phyloP scores from a whole-genome alignment of 2,888 invertebrate species.

The Parnassius orleans region DNA sequence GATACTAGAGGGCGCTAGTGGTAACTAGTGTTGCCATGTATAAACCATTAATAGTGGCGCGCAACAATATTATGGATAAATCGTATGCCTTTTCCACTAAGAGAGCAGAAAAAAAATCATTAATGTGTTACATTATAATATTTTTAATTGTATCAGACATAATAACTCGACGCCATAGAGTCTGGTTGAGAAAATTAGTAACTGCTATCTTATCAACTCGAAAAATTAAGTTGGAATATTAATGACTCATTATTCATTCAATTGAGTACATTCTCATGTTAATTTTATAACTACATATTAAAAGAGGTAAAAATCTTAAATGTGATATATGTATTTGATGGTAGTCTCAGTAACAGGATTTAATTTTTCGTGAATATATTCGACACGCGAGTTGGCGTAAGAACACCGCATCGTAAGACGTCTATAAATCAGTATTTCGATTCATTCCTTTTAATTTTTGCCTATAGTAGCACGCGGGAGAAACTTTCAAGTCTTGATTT shows the following conservation, averaged over 20 bases:
- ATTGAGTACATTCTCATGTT: conserved; percentile 30
- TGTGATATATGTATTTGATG: conserved; percentile 10
- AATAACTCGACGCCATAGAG: conserved; percentile 48
- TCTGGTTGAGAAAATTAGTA: conserved; percentile 46
- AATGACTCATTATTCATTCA: conserved; percentile 32
- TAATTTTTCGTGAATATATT: conserved; percentile 4
- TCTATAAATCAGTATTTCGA: conserved; percentile 63
- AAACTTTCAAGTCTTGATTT: not conserved
- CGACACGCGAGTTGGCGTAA: conserved; percentile 53
- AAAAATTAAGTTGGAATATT: conserved; percentile 47
- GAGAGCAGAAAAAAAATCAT: not conserved
- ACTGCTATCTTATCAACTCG: conserved; percentile 43
- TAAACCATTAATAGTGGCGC: no score
- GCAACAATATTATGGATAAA: not conserved
- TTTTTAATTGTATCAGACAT: no score
- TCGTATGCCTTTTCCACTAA: not conserved
- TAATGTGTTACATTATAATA: conserved; percentile 13
- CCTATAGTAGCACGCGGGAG: conserved; percentile 41
- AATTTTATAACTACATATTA: conserved; percentile 21
- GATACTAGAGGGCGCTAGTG: no score
- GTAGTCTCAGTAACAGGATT: conserved; percentile 22
- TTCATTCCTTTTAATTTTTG: conserved; percentile 60
- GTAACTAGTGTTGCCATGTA: no score
- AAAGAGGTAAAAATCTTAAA: not conserved
- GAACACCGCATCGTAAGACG: conserved; percentile 65